Evolutionary conservation across 1,140 invertebrate genomes (phyloP).

Genomic region (Bemisia tabaci): DNA sequence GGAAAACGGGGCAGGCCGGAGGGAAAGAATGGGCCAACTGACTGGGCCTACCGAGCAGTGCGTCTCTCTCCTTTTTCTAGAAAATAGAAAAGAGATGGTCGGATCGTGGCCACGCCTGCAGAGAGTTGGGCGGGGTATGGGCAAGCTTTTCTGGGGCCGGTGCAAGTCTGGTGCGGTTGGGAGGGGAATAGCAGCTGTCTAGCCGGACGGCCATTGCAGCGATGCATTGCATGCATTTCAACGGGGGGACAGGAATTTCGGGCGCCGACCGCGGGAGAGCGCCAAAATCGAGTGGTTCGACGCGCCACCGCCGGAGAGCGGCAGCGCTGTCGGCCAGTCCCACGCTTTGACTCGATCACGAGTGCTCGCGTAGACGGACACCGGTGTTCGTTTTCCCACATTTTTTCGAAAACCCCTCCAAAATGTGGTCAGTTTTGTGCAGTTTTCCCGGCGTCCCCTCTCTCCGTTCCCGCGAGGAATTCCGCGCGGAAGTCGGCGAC

Average conservation of each 20-base stretch:
- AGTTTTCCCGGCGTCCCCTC: too few species aligned
- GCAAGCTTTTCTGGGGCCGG: not conserved
- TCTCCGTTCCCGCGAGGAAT: too few species aligned
- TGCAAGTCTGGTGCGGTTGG: not conserved
- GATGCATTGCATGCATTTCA: not conserved
- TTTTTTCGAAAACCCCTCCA: too few species aligned
- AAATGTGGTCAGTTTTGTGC: too few species aligned
- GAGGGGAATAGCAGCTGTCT: not conserved
- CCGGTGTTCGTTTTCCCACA: too few species aligned
- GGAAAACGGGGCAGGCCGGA: not conserved
- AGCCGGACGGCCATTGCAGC: not conserved
- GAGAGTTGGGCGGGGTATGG: not conserved
- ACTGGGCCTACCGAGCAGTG: too few species aligned
- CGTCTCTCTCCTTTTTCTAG: not conserved
- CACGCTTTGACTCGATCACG: not conserved
- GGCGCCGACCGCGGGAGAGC: not conserved
- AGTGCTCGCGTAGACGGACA: too few species aligned
- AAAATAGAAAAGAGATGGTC: not conserved
- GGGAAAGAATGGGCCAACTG: not conserved
- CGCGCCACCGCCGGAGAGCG: not conserved
- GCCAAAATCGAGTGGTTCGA: not conserved
- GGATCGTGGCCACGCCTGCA: not conserved
- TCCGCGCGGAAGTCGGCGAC: too few species aligned
- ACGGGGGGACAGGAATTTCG: not conserved
- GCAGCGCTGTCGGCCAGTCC: not conserved